Percentiles rank a stretch among this genome's conserved stretches.
phyloP scores from a whole-genome alignment of 2,797 vertebrate species.

The Bradypus variegatus region DNA sequence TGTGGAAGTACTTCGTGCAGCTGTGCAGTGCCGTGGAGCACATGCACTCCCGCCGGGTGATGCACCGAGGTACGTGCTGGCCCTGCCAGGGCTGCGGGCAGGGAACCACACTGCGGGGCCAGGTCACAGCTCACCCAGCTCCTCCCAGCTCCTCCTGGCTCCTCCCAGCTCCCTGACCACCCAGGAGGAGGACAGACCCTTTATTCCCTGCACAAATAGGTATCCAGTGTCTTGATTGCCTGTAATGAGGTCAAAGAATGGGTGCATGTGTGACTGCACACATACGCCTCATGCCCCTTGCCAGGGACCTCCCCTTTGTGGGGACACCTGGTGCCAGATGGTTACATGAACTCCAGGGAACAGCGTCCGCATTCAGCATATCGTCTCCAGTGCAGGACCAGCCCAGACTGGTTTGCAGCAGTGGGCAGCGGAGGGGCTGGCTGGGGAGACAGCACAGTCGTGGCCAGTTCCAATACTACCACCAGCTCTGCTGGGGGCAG shows the following conservation, averaged over 20 bases:
- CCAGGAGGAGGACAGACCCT: conserved; percentile 35
- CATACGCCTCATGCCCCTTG: not conserved
- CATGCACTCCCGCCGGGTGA: conserved; percentile 87
- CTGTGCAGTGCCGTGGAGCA: conserved; percentile 87
- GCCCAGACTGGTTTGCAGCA: not conserved
- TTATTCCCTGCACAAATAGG: conserved; percentile 33
- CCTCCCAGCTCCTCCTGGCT: not conserved
- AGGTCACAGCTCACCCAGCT: accelerated
- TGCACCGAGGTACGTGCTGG: conserved; percentile 79
- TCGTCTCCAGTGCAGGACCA: not conserved
- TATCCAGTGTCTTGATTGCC: conserved; percentile 53
- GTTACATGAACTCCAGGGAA: not conserved
- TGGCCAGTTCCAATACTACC: not conserved
- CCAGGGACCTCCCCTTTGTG: not conserved
- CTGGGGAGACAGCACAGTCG: not conserved
- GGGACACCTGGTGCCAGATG: not conserved
- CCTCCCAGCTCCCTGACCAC: not conserved
- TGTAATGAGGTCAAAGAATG: not conserved
- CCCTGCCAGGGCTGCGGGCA: accelerated
- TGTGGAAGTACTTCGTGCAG: conserved; percentile 89
- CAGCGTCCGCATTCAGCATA: accelerated
- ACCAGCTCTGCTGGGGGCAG: not conserved
- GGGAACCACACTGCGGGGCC: not conserved
- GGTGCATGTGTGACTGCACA: not conserved
- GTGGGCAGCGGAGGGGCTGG: not conserved